Conservation (phyloP, 2,888 invertebrate species). For the Microplitis deprimator region DNA sequence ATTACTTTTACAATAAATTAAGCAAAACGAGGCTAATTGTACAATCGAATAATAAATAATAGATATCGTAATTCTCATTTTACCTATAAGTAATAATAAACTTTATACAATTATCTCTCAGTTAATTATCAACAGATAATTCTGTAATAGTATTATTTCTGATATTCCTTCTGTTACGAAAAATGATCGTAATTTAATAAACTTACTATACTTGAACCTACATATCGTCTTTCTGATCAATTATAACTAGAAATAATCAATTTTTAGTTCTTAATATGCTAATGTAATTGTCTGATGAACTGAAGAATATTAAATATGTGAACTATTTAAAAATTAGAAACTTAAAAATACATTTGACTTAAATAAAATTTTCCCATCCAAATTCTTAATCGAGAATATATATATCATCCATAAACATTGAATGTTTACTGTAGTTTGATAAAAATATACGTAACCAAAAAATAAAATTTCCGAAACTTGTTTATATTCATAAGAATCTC, state of each 20-base stretch:
- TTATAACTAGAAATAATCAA: not conserved
- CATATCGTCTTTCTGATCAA: not conserved
- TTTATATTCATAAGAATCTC: not conserved
- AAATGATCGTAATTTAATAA: not conserved
- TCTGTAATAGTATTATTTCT: not conserved
- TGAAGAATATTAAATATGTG: not conserved
- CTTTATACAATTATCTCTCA: not conserved
- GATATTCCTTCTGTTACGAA: not conserved
- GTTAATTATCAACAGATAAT: not conserved
- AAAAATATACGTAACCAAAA: not conserved
- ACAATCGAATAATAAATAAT: not conserved
- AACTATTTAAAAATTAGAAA: not conserved
- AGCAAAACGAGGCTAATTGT: too few species aligned
- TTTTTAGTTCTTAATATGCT: not conserved
- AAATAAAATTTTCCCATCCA: not conserved
- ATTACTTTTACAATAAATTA: not conserved
- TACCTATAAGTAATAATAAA: not conserved
- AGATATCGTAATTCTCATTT: not conserved
- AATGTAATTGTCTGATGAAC: not conserved
- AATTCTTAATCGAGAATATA: not conserved
- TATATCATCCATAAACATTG: not conserved
- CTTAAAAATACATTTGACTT: not conserved
- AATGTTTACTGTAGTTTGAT: not conserved
- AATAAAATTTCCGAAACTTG: not conserved
- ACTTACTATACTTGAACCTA: not conserved